Evolutionary conservation across 2,888 invertebrate genomes (phyloP), one percentile per base, ranked within the genome.

Genomic region (Calameuta filiformis): DNA sequence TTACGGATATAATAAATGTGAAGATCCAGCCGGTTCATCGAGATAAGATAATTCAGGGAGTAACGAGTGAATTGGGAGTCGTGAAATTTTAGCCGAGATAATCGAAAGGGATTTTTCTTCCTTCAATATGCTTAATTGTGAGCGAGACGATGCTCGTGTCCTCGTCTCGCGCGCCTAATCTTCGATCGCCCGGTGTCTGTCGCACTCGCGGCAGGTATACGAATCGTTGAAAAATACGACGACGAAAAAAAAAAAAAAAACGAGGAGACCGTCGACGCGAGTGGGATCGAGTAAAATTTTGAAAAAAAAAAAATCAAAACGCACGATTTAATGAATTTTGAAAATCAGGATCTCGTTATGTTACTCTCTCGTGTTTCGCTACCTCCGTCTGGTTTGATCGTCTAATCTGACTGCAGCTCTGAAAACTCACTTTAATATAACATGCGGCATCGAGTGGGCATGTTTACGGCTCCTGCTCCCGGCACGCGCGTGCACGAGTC

Each of bases 401-500:
- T 56, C 56, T 2, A 56, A 56, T 56, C 23, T 9, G 23, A 2
- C 56, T 56, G 56, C 56, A 56, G 23, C 56, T 56, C 56, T 56
- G 56, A 56, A 56, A 56, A 56, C 56, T 56, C 56, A 56, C 56
- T 56, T 56, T 56, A 23, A 56, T 23, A 56, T 2, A 56, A 56
- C 56, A 9, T 56, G 56, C 56, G 73, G 35, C 68, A 68, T 85
- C 82, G 83, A 86, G 82, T 80, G 79, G 69, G 77, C 75, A 83
- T 84, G 84, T 87, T 88, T 88, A 85, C 84, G 84, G 80, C 83
- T 80, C 79, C 82, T 77, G 83, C 83, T 84, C 85, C 84, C 88
- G 85, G 81, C 85, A 84, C 82, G 82, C 82, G 84, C 79, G 79
- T 79, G 76, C 81, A 75, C 83, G 81, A 87, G 86, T 87, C 88